Percentiles rank a stretch among this genome's conserved stretches.
Conservation (phyloP, 2,797 vertebrate genomes). For the Phataginus tricuspis region DNA sequence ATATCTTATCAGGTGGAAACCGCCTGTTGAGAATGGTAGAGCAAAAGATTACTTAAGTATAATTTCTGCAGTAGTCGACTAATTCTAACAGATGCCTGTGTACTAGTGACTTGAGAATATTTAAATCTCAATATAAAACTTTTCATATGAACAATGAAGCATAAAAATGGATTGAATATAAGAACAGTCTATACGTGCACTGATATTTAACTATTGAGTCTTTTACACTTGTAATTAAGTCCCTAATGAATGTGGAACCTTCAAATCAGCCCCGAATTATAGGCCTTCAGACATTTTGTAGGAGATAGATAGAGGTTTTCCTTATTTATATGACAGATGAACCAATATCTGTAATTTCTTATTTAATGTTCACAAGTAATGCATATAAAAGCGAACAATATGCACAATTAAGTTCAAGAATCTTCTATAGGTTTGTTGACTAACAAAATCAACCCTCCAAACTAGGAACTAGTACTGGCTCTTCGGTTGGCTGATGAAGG, state of each 20-base stretch:
- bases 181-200: background rate
- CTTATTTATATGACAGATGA: background rate
- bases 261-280: background rate
- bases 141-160: background rate
- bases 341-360: background rate
- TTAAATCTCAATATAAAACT: background rate
- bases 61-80: background rate
- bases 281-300: background rate
- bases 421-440: background rate
- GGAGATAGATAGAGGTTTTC: background rate
- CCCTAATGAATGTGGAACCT: background rate
- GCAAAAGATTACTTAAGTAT: background rate
- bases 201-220: background rate
- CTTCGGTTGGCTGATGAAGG: background rate
- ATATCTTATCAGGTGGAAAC: background rate
- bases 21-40: background rate
- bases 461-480: background rate
- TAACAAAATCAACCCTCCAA: background rate
- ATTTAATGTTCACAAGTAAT: background rate
- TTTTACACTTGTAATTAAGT: constrained; percentile 2
- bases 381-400: background rate
- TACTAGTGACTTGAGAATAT: background rate
- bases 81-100: background rate
- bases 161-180: background rate
- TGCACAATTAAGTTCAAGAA: background rate